Evolutionary conservation across 2,888 invertebrate species (phyloP).

Genomic region (Gasteruption jaculator): DNA sequence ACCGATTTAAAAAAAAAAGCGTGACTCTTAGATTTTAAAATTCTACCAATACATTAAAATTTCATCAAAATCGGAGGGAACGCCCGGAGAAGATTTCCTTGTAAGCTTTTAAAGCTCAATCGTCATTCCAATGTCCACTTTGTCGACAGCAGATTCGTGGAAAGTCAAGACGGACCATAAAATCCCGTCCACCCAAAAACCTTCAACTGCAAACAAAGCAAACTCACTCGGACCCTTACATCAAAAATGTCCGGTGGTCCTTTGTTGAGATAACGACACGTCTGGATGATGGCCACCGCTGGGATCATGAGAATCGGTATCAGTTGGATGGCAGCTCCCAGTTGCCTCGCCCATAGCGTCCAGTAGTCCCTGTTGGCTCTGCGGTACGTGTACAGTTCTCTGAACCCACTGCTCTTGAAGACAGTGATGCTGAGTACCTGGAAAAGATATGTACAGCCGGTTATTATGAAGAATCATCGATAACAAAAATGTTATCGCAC

Average conservation of each 20-base stretch:
- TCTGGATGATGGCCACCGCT: constrained; percentile 67
- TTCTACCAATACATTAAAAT: too few species aligned
- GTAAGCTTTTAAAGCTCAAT: too few species aligned
- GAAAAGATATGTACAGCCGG: too few species aligned
- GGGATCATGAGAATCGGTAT: constrained; percentile 72
- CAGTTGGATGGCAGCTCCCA: constrained; percentile 70
- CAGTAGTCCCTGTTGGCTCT: constrained; percentile 66
- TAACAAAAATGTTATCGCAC: not conserved
- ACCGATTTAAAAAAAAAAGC: too few species aligned
- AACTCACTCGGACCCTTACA: constrained; percentile 55
- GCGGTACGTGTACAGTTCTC: constrained; percentile 66
- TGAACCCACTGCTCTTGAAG: constrained; percentile 66
- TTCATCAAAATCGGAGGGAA: too few species aligned
- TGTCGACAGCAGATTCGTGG: too few species aligned
- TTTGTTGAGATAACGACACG: constrained; percentile 72
- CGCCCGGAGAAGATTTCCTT: too few species aligned
- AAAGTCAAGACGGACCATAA: too few species aligned
- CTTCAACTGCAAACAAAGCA: constrained; percentile 2
- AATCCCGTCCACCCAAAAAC: too few species aligned
- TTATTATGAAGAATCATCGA: not conserved
- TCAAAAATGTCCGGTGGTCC: constrained; percentile 86
- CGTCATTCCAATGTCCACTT: too few species aligned
- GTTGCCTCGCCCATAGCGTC: constrained; percentile 74
- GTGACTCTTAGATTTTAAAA: too few species aligned
- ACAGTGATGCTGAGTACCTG: constrained; percentile 66